These are phyloP conservation scores for Prietella phreatophila DNA, from an alignment of 2,113 vertebrate species.

Conservation along the genomic window DNA sequence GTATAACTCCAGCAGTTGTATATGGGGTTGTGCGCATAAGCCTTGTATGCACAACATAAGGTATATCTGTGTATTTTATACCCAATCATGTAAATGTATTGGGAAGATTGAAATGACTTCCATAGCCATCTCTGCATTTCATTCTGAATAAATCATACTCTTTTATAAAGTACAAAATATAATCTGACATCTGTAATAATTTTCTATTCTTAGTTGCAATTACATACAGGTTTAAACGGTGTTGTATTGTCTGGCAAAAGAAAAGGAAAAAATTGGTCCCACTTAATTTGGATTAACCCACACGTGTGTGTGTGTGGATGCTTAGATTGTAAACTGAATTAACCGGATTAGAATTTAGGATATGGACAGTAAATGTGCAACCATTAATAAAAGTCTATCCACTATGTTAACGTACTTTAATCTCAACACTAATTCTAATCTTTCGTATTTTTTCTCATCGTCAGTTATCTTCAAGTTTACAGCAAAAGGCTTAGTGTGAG, in stretches of 20 bases:
- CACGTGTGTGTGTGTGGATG: background rate
- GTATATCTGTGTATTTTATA: slow-evolving; percentile 28
- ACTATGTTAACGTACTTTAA: background rate
- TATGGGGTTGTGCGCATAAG: slow-evolving; percentile 12
- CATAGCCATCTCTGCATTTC: slow-evolving; percentile 1
- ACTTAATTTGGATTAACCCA: slow-evolving; percentile 12
- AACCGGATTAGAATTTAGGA: slow-evolving; percentile 7
- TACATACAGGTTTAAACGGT: slow-evolving; percentile 1
- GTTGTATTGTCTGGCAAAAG: background rate
- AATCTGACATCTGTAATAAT: slow-evolving; percentile 22
- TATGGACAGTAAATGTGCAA: slow-evolving; percentile 11
- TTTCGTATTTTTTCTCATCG: background rate
- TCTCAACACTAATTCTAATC: background rate
- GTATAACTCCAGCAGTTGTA: slow-evolving; percentile 67
- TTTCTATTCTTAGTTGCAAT: slow-evolving; percentile 12
- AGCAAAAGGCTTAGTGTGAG: slow-evolving; percentile 39
- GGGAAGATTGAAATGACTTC: background rate
- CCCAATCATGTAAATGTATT: background rate
- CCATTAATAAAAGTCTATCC: slow-evolving; percentile 5
- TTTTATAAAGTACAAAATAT: slow-evolving; percentile 16
- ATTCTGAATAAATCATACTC: slow-evolving; percentile 5
- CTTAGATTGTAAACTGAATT: slow-evolving; percentile 2
- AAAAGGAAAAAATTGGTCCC: slow-evolving; percentile 31
- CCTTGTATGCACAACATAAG: background rate
- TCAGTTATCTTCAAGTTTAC: slow-evolving; percentile 1